phyloP scores from a whole-genome alignment of 2,888 invertebrate genomes.

The Sarcophaga rosellei region DNA sequence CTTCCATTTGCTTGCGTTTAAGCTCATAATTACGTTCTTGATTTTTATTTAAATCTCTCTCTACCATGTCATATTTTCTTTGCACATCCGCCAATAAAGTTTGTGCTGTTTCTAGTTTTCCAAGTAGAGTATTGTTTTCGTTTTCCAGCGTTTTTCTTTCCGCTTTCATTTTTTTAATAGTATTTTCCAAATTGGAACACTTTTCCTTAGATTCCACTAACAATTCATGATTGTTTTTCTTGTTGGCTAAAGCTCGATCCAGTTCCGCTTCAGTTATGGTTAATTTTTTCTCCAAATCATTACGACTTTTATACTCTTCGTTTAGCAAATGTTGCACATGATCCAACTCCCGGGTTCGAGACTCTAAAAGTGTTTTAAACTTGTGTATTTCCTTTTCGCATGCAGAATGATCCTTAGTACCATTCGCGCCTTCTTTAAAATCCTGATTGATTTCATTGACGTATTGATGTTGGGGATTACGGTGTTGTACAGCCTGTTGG shows the following conservation, averaged over 20 bases:
- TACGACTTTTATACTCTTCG: conserved; percentile 73
- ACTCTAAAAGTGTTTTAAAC: conserved; percentile 80
- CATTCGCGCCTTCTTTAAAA: neutral
- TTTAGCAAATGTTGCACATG: conserved; percentile 79
- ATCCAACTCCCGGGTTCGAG: conserved; percentile 82
- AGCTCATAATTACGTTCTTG: conserved; percentile 77
- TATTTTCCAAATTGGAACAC: conserved; percentile 78
- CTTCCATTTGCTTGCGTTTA: conserved; percentile 81
- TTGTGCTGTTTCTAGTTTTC: conserved; percentile 83
- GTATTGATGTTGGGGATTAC: conserved; percentile 26
- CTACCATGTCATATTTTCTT: conserved; percentile 79
- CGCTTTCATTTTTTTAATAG: conserved; percentile 76
- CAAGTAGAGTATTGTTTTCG: conserved; percentile 82
- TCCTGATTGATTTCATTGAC: conserved; percentile 38
- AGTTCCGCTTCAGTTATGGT: conserved; percentile 84
- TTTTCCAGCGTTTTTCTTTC: conserved; percentile 80
- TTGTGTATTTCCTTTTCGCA: conserved; percentile 73
- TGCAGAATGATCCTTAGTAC: conserved; percentile 29
- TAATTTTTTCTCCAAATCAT: conserved; percentile 83
- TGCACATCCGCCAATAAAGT: conserved; percentile 82
- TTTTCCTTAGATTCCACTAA: conserved; percentile 82
- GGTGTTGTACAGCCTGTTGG: conserved; percentile 12
- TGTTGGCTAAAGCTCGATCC: conserved; percentile 83
- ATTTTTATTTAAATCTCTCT: conserved; percentile 76
- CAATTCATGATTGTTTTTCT: conserved; percentile 85